Percentiles rank a stretch among this genome's conserved stretches.
Evolutionary conservation across 2,113 vertebrate species (phyloP).

Genomic region (Telmatochromis bifrenatus): DNA sequence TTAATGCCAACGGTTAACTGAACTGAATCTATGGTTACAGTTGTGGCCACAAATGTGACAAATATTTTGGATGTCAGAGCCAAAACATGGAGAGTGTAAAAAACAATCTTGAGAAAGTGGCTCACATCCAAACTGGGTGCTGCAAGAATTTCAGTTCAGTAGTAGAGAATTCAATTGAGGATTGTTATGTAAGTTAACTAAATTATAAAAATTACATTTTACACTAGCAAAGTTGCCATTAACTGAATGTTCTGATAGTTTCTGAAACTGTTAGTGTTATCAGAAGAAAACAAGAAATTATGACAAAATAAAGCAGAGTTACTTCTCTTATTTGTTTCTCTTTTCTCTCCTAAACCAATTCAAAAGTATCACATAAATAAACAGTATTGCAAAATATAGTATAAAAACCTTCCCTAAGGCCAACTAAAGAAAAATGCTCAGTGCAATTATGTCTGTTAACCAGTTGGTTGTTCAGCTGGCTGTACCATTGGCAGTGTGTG

Average conservation of each 20-base stretch:
- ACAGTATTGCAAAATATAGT: neutral
- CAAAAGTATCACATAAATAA: neutral
- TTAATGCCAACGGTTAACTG: neutral
- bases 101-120: neutral
- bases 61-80: neutral
- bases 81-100: neutral
- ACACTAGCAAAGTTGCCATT: neutral
- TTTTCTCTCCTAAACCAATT: neutral
- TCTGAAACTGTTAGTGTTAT: neutral
- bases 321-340: neutral
- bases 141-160: neutral
- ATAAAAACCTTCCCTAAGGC: neutral
- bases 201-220: neutral
- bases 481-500: neutral
- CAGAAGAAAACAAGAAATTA: fast-evolving
- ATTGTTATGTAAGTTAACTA: neutral
- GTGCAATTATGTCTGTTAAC: neutral
- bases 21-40: neutral
- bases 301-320: neutral
- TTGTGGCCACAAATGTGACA: neutral
- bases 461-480: neutral
- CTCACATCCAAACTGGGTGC: neutral
- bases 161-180: neutral
- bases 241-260: neutral
- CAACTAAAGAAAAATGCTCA: neutral